These are phyloP conservation scores for Falco cherrug DNA, from an alignment of 2,797 vertebrate genomes.

Conservation along the genomic window DNA sequence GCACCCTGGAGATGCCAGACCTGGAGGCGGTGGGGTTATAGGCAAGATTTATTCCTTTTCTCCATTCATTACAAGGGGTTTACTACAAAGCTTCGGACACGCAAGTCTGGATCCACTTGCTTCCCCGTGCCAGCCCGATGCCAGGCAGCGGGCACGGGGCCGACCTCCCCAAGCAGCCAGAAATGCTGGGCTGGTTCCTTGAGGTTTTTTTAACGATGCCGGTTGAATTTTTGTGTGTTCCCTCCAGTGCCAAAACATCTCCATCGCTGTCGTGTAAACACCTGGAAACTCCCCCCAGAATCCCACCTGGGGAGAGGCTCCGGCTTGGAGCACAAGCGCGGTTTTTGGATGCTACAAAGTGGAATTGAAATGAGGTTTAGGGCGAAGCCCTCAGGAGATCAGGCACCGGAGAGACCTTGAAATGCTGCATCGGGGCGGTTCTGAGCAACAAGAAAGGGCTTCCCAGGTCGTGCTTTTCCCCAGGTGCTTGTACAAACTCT, in stretches of 20 bases:
- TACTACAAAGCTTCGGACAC: fast-evolving
- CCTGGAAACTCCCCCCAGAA: background rate
- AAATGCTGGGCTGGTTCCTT: background rate
- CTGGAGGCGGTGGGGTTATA: fast-evolving
- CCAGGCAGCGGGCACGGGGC: fast-evolving
- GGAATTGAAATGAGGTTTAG: background rate
- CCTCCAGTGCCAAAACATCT: background rate
- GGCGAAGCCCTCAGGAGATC: background rate
- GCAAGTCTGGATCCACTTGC: fast-evolving
- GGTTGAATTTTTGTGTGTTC: background rate
- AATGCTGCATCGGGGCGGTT: fast-evolving
- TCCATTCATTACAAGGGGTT: fast-evolving
- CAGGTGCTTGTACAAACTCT: too few species aligned
- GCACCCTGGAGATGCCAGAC: fast-evolving
- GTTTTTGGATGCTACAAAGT: fast-evolving
- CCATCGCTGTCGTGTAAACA: fast-evolving
- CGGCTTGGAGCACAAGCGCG: fast-evolving
- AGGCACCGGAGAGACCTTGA: fast-evolving
- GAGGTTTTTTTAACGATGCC: fast-evolving
- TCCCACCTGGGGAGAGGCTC: background rate
- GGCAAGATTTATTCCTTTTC: background rate
- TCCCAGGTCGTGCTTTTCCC: fast-evolving
- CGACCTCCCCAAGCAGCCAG: fast-evolving
- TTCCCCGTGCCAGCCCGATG: fast-evolving
- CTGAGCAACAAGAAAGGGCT: fast-evolving